Evolutionary conservation across 2,888 invertebrate species (phyloP).

Genomic region (Thelaira solivaga): DNA sequence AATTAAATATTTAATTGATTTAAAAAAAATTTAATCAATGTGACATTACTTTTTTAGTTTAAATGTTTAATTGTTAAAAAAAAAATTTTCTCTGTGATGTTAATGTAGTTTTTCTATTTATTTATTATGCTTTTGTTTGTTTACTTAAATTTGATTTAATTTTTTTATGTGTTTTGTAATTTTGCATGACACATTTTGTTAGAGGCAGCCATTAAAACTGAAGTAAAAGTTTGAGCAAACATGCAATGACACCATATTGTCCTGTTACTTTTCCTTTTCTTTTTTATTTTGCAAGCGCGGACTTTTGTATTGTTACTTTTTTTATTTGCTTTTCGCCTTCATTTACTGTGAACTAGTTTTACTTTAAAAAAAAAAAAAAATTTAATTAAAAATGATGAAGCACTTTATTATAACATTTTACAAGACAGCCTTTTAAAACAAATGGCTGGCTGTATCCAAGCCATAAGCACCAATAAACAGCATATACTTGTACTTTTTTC

Average conservation of each 20-base stretch:
- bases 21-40: too few relatives aligned
- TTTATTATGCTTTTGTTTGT: conserved; percentile 1
- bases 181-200: too few relatives aligned
- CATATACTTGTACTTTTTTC: too few relatives aligned
- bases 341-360: conserved; percentile 47
- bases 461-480: too few relatives aligned
- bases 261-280: conserved; percentile 2
- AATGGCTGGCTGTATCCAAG: too few relatives aligned
- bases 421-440: not conserved
- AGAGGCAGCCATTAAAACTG: not conserved
- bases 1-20: too few relatives aligned
- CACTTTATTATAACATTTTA: not conserved
- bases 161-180: too few relatives aligned
- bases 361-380: not conserved
- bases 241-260: conserved; percentile 45
- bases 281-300: conserved; percentile 35
- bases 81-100: too few relatives aligned
- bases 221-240: conserved; percentile 43
- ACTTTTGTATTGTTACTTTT: conserved; percentile 22
- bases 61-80: too few relatives aligned
- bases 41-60: too few relatives aligned
- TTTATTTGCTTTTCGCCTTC: not conserved
- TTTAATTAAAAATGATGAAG: conserved; percentile 4
- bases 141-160: not conserved
- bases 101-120: too few relatives aligned